Evolutionary conservation across 2,797 vertebrate species (phyloP).

Genomic region (Acomys russatus): DNA sequence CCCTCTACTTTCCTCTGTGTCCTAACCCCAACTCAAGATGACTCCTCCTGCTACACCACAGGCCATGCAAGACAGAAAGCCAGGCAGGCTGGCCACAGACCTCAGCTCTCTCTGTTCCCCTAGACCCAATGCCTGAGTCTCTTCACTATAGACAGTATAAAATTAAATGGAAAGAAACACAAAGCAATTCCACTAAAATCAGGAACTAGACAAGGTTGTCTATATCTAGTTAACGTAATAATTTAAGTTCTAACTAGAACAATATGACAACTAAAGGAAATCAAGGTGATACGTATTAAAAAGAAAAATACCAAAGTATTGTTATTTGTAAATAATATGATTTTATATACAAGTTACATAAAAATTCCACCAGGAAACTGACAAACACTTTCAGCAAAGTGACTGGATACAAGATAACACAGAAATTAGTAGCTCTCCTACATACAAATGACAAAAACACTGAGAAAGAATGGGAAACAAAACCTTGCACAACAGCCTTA

Average conservation of each 20-base stretch:
- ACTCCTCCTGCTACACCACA: background rate
- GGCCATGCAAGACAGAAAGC: background rate
- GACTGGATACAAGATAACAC: background rate
- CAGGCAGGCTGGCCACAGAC: background rate
- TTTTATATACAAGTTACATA: background rate
- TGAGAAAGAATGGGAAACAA: background rate
- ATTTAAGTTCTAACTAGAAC: background rate
- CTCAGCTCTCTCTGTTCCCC: background rate
- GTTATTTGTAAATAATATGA: background rate
- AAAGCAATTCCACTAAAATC: too few species aligned
- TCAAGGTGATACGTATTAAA: background rate
- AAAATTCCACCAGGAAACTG: background rate
- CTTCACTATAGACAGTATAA: background rate
- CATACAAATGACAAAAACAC: background rate
- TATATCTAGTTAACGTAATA: background rate
- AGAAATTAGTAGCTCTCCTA: background rate
- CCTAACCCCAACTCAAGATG: background rate
- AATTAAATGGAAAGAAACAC: background rate
- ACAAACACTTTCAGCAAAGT: background rate
- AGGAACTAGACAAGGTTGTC: background rate
- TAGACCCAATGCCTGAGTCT: background rate
- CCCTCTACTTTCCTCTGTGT: background rate
- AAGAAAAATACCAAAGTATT: background rate
- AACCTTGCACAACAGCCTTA: background rate
- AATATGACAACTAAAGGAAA: too few species aligned